phyloP scores from a whole-genome alignment of 2,888 invertebrate species.

The Limnephilus marmoratus region DNA sequence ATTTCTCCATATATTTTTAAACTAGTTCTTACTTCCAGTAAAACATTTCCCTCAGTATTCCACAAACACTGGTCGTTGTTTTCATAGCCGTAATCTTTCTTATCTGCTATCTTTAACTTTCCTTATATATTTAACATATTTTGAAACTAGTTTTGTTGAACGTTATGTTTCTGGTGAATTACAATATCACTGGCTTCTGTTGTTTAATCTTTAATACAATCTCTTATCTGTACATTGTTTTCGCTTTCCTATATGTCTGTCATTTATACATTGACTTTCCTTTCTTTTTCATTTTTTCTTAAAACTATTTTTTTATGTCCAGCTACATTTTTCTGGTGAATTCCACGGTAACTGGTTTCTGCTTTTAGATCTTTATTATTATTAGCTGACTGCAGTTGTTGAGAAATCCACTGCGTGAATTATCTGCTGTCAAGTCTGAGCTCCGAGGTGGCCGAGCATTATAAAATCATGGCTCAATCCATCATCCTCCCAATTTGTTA shows the following conservation, averaged over 20 bases:
- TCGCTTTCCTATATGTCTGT: too few species aligned
- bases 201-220: neutral
- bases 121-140: neutral
- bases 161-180: neutral
- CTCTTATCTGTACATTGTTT: neutral
- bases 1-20: neutral
- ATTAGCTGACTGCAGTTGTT: neutral
- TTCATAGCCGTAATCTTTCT: neutral
- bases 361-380: neutral
- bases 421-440: neutral
- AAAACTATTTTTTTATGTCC: neutral
- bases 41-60: neutral
- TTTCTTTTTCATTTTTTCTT: neutral
- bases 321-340: neutral
- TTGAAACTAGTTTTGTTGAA: neutral
- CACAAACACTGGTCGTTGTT: neutral
- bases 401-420: neutral
- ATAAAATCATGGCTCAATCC: constrained; percentile 1
- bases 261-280: neutral
- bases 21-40: neutral
- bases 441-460: neutral
- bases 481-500: neutral
- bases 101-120: neutral
- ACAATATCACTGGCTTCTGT: neutral
- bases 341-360: neutral